Conservation (phyloP, 2,888 invertebrate species). For the Danaus chrysippus region DNA sequence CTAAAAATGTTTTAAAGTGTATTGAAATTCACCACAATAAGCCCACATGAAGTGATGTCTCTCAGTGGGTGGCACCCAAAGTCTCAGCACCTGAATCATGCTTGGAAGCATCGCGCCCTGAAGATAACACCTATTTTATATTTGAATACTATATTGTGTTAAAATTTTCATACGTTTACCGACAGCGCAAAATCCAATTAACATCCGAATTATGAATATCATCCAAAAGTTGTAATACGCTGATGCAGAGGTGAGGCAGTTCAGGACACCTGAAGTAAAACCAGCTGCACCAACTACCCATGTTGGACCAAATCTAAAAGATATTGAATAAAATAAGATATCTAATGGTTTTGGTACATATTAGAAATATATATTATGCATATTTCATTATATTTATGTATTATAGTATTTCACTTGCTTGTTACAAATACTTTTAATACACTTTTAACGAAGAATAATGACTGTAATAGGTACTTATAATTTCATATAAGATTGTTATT, state of each 20-base stretch:
- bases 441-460: too few species aligned
- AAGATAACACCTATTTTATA: slow-evolving; percentile 16
- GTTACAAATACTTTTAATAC: too few species aligned
- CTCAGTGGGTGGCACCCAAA: slow-evolving; percentile 72
- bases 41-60: slow-evolving; percentile 73
- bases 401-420: too few species aligned
- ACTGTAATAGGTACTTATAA: too few species aligned
- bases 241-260: slow-evolving; percentile 60
- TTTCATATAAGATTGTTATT: too few species aligned
- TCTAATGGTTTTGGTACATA: too few species aligned
- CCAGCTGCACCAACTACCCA: slow-evolving; percentile 66
- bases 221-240: slow-evolving; percentile 62
- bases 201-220: slow-evolving; percentile 54
- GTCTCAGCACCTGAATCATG: slow-evolving; percentile 67
- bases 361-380: too few species aligned
- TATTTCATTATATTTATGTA: too few species aligned
- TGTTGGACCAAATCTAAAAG: slow-evolving; percentile 60
- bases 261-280: slow-evolving; percentile 55
- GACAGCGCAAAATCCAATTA: slow-evolving; percentile 68
- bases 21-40: slow-evolving; percentile 55
- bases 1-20: not conserved
- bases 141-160: slow-evolving; percentile 1
- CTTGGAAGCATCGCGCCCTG: slow-evolving; percentile 73
- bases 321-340: too few species aligned
- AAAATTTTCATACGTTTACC: slow-evolving; percentile 36